Evolutionary conservation across 1,140 invertebrate species (phyloP).

Genomic region (Matsumurasca onukii): DNA sequence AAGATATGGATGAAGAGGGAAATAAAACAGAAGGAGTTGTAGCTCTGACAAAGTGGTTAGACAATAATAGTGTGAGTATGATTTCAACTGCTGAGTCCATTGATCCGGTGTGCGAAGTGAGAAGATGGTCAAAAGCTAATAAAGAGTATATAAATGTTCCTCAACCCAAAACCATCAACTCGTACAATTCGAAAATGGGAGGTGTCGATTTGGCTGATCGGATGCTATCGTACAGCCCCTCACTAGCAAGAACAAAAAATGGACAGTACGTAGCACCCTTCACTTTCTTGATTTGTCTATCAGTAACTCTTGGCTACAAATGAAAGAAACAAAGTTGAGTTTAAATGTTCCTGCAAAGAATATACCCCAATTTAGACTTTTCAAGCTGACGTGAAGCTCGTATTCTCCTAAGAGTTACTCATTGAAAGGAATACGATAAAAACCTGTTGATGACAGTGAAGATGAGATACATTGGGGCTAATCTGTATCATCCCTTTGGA

Average conservation of each 20-base stretch:
- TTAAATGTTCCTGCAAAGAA: constrained; percentile 14
- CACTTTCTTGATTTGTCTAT: constrained; percentile 37
- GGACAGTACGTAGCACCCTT: constrained; percentile 34
- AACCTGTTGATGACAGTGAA: constrained; percentile 5
- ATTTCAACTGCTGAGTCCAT: constrained; percentile 31
- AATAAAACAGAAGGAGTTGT: too few species aligned
- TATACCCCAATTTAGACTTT: constrained; percentile 22
- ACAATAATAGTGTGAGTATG: constrained; percentile 26
- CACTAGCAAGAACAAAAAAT: constrained; percentile 36
- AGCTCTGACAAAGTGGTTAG: constrained; percentile 33
- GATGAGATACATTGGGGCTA: neutral
- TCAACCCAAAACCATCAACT: constrained; percentile 41
- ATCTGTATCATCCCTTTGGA: neutral
- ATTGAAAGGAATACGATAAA: neutral
- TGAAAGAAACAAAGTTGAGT: constrained; percentile 22
- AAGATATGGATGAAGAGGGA: neutral
- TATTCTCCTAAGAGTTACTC: neutral
- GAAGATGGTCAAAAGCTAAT: constrained; percentile 43
- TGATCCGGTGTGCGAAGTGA: constrained; percentile 33
- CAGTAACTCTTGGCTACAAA: constrained; percentile 32
- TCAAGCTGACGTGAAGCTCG: constrained; percentile 2
- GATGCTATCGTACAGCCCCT: constrained; percentile 37
- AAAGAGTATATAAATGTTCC: constrained; percentile 40
- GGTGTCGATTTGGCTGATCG: constrained; percentile 39
- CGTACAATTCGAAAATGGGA: constrained; percentile 46